phyloP scores from a whole-genome alignment of 2,888 invertebrate genomes.

The Lasius platythorax region DNA sequence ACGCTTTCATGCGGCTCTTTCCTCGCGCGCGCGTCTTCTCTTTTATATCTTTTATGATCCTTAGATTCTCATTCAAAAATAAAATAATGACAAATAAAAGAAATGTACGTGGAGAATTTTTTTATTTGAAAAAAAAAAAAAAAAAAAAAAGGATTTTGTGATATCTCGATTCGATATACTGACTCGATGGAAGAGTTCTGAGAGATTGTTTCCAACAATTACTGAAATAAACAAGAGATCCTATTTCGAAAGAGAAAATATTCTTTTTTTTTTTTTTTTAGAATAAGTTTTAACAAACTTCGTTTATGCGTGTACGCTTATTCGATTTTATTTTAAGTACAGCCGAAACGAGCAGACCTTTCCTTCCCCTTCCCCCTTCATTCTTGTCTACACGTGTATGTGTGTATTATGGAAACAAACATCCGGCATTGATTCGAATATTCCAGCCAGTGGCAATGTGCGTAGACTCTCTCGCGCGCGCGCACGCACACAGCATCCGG shows the following conservation, averaged over 20 bases:
- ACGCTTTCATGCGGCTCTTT: constrained; percentile 12
- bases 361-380: background rate
- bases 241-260: background rate
- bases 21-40: background rate
- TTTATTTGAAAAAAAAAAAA: background rate
- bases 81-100: constrained; percentile 1
- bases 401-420: background rate
- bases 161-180: background rate
- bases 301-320: background rate
- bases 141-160: no score
- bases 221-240: background rate
- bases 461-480: constrained; percentile 17
- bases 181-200: background rate
- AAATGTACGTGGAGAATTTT: background rate
- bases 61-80: constrained; percentile 18
- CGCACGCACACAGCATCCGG: constrained; percentile 62
- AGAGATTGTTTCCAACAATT: background rate
- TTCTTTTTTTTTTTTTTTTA: background rate
- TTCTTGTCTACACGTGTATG: background rate
- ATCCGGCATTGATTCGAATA: constrained; percentile 39
- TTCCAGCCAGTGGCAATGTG: constrained; percentile 34
- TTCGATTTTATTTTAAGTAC: background rate
- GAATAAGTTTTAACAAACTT: background rate
- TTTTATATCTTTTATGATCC: background rate
- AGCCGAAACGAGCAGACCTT: background rate